Evolutionary conservation across 2,797 vertebrate species (phyloP).

Genomic region (Phataginus tricuspis): DNA sequence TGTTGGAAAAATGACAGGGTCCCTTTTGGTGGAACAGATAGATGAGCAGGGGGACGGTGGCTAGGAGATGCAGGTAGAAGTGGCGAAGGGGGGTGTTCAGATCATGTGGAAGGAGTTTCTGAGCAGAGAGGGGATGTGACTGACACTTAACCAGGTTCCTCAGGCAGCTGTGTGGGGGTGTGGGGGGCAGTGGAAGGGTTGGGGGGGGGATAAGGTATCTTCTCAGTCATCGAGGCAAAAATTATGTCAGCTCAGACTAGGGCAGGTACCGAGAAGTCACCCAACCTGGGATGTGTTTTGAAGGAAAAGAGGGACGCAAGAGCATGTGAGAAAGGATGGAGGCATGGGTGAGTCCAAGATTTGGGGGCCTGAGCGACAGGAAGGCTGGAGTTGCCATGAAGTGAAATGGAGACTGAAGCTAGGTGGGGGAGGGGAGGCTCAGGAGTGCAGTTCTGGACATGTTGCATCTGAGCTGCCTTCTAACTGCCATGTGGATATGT

Average conservation of each 20-base stretch:
- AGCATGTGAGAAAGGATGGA: not conserved
- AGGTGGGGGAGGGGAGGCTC: rapidly evolving
- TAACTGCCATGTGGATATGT: not conserved
- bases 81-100: not conserved
- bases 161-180: not conserved
- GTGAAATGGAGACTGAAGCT: not conserved
- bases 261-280: not conserved
- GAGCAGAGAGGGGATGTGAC: not conserved
- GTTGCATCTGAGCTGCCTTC: not conserved
- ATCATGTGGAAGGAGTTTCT: not conserved
- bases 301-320: not conserved
- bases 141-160: not conserved
- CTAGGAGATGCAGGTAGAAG: not conserved
- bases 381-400: not conserved
- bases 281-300: rapidly evolving
- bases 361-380: rapidly evolving
- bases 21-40: not conserved
- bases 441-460: not conserved
- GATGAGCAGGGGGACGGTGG: not conserved
- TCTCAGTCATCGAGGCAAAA: not conserved
- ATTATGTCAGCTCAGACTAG: not conserved
- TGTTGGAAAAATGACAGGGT: not conserved
- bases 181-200: not conserved
- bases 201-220: not conserved
- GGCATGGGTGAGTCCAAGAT: rapidly evolving